Conservation (phyloP, 2,113 vertebrate genomes). For the Amia ocellicauda region DNA sequence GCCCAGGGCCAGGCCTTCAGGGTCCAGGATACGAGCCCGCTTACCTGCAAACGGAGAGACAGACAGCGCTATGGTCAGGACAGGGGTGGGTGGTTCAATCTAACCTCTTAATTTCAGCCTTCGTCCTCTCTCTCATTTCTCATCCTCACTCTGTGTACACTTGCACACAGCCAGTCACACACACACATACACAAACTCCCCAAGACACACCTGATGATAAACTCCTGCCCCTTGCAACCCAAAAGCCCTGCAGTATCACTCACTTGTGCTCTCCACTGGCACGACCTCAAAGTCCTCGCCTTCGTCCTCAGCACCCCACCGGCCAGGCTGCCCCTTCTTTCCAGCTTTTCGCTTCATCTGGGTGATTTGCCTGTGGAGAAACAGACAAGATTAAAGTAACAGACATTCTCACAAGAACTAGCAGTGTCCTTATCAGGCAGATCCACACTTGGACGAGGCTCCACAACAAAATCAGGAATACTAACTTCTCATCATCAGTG, state of each 20-base stretch:
- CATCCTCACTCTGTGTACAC: too few relatives aligned
- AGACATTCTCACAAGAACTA: background rate
- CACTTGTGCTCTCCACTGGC: constrained; percentile 84
- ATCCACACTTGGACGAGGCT: too few relatives aligned
- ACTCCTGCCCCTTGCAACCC: too few relatives aligned
- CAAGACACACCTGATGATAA: background rate
- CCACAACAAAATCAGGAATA: too few relatives aligned
- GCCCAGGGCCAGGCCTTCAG: constrained; percentile 87
- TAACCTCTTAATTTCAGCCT: too few relatives aligned
- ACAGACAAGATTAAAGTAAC: background rate
- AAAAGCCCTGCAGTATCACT: constrained; percentile 36
- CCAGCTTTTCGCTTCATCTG: constrained; percentile 38
- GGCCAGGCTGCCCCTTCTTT: constrained; percentile 22
- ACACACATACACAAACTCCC: background rate
- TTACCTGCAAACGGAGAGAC: constrained; percentile 62
- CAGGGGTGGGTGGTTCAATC: too few relatives aligned
- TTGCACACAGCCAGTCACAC: background rate
- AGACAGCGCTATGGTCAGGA: too few relatives aligned
- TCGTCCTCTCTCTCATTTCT: too few relatives aligned
- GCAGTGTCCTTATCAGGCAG: background rate
- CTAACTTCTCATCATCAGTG: constrained; percentile 76
- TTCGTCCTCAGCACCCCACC: constrained; percentile 6
- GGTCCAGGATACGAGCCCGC: constrained; percentile 70
- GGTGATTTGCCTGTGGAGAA: constrained; percentile 52
- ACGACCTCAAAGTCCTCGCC: constrained; percentile 77